phyloP scores from a whole-genome alignment of 2,113 vertebrate genomes.

The Gavialis gangeticus region DNA sequence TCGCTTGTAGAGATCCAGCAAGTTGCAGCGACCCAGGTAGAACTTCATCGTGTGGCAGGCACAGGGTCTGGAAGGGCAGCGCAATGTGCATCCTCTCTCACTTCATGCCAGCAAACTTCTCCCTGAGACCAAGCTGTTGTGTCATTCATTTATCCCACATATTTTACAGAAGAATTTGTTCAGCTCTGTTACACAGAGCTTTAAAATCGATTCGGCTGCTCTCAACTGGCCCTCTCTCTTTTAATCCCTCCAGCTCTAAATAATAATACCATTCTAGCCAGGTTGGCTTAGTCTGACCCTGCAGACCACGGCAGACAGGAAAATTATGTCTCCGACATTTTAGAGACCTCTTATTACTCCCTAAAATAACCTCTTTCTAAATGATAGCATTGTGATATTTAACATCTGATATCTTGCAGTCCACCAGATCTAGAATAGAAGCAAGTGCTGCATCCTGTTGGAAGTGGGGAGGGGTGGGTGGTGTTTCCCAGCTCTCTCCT shows the following conservation, averaged over 20 bases:
- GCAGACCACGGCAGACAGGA: neutral
- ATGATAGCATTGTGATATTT: neutral
- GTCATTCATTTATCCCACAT: neutral
- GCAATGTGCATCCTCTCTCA: neutral
- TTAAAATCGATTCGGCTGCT: neutral
- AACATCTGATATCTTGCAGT: neutral
- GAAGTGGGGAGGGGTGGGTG: neutral
- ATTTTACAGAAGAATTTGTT: neutral
- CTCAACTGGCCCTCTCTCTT: neutral
- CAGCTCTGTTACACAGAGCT: slow-evolving; percentile 11
- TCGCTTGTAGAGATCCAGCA: accelerated
- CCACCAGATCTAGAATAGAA: neutral
- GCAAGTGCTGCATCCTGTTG: accelerated
- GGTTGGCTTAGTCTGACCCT: neutral
- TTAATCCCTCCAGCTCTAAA: neutral
- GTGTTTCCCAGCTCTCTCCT: neutral
- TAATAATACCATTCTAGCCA: neutral
- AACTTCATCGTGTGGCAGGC: neutral
- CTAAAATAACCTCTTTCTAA: neutral
- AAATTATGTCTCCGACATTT: neutral
- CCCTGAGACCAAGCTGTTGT: neutral
- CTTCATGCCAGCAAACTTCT: neutral
- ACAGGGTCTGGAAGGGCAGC: neutral
- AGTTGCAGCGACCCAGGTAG: neutral
- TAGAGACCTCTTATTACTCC: neutral